Evolutionary conservation across 2,797 vertebrate species (phyloP).

Genomic region (Sebastes aleutianus): DNA sequence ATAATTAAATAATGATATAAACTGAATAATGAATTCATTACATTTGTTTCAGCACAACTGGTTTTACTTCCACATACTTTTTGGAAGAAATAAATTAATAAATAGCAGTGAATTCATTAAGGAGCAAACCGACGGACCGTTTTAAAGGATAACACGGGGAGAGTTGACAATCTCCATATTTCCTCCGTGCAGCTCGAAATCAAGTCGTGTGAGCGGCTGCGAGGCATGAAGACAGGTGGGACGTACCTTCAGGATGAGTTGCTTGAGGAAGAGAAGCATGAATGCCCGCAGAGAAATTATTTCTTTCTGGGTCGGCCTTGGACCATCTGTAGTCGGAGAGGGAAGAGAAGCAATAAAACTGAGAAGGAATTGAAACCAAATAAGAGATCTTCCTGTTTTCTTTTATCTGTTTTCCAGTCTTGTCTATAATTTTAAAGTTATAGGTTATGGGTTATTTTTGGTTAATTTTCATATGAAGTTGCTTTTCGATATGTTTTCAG

Average conservation of each 20-base stretch:
- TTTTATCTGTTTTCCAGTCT: background rate
- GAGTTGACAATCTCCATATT: constrained; percentile 29
- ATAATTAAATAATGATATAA: constrained; percentile 21
- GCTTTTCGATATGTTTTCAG: background rate
- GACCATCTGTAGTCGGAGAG: constrained; percentile 85
- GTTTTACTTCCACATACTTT: background rate
- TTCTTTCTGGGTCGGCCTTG: constrained; percentile 93
- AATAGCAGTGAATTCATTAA: constrained; percentile 18
- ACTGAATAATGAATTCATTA: constrained; percentile 9
- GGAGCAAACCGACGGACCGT: constrained; percentile 2
- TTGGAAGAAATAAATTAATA: background rate
- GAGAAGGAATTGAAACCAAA: background rate
- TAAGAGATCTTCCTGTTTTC: background rate
- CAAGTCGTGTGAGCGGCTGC: constrained; percentile 15
- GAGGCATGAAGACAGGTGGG: constrained; percentile 54
- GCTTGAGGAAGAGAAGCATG: constrained; percentile 95
- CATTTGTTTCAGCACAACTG: constrained; percentile 11
- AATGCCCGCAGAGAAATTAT: constrained; percentile 92
- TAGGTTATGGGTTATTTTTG: background rate
- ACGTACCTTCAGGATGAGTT: constrained; percentile 95
- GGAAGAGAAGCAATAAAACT: constrained; percentile 13
- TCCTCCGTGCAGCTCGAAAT: constrained; percentile 12
- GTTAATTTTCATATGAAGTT: background rate
- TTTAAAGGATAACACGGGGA: constrained; percentile 14
- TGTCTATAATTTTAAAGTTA: background rate